phyloP scores from a whole-genome alignment of 2,113 vertebrate species.

The Limnothrissa miodon region DNA sequence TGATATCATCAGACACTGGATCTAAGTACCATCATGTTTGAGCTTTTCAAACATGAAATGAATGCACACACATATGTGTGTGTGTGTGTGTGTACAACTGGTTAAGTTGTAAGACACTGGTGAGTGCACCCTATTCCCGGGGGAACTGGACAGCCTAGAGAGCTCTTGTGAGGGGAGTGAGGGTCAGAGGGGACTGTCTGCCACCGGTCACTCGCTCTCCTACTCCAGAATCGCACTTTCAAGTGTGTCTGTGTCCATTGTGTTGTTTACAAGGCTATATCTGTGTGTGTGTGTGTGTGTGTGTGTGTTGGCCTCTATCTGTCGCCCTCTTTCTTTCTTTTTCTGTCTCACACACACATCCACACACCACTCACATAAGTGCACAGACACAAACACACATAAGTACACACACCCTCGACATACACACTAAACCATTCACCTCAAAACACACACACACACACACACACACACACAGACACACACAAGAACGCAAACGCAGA shows the following conservation, averaged over 20 bases:
- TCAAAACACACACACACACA: not conserved
- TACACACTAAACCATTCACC: not conserved
- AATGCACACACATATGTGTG: not conserved
- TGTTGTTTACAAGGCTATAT: slow-evolving; percentile 36
- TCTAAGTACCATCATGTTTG: too few relatives aligned
- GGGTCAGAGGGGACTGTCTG: not conserved
- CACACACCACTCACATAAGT: not conserved
- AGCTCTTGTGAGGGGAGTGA: not conserved
- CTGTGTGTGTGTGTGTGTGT: slow-evolving; percentile 22
- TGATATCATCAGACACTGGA: not conserved
- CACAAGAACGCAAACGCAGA: not conserved
- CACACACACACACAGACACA: not conserved
- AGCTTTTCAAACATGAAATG: too few relatives aligned
- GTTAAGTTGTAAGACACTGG: not conserved
- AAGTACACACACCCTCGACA: not conserved
- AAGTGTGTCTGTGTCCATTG: slow-evolving; percentile 48
- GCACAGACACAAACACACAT: not conserved
- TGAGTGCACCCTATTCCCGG: not conserved
- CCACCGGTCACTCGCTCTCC: not conserved
- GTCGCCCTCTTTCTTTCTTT: not conserved
- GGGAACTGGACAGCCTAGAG: not conserved
- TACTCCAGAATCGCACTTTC: slow-evolving; percentile 22
- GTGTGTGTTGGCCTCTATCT: not conserved
- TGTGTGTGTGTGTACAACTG: not conserved
- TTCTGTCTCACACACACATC: not conserved